These are phyloP conservation scores for Dipodomys ordii DNA, from an alignment of 2,113 vertebrate genomes.

Conservation along the genomic window DNA sequence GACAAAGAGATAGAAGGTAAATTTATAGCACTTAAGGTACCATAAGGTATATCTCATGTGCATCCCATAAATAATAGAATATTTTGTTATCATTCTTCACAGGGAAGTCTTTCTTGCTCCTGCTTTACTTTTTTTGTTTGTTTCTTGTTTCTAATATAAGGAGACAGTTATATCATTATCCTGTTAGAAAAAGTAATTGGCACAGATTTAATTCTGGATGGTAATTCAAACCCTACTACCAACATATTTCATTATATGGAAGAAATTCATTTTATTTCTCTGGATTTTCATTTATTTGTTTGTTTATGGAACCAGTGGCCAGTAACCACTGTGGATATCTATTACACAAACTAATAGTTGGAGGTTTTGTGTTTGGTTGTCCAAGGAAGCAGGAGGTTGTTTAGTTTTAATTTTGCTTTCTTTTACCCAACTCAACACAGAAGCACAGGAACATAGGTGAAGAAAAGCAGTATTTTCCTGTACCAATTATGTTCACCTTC, in stretches of 20 bases:
- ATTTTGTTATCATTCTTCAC: neutral
- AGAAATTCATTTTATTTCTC: conserved; percentile 4
- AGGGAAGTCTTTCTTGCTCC: neutral
- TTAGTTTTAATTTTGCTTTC: neutral
- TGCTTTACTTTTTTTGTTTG: neutral
- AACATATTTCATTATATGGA: neutral
- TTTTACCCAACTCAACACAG: neutral
- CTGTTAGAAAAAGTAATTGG: neutral
- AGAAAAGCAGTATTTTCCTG: neutral
- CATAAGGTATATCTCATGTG: neutral
- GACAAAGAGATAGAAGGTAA: no score
- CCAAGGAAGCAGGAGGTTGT: neutral
- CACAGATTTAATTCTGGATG: neutral
- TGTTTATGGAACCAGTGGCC: neutral
- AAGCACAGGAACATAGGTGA: neutral
- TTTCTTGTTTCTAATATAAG: neutral
- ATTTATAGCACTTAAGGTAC: no score
- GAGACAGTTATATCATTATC: neutral
- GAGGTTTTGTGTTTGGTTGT: neutral
- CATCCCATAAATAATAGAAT: neutral
- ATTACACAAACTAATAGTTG: neutral
- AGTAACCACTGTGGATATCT: neutral
- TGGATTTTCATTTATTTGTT: neutral
- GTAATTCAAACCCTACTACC: neutral
- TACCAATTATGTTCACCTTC: neutral